Conservation (phyloP, 2,888 invertebrate genomes). For the Platycheirus rosarum region DNA sequence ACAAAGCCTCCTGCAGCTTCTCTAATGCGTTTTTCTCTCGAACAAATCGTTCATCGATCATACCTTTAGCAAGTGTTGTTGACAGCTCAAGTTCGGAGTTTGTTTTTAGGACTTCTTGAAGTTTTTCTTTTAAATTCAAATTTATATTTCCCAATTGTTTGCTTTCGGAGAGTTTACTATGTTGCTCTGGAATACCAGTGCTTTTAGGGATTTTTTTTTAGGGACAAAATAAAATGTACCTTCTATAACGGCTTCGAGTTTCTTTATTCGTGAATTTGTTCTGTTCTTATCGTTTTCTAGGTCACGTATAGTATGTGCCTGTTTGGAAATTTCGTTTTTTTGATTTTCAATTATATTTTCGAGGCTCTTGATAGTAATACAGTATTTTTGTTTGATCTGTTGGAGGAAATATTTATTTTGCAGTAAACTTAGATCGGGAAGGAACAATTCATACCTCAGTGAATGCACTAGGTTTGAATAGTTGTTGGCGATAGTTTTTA, state of each 20-base stretch:
- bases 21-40: constrained; percentile 83
- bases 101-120: constrained; percentile 75
- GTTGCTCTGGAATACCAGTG: constrained; percentile 68
- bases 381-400: constrained; percentile 83
- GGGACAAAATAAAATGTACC: constrained; percentile 54
- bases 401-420: neutral
- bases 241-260: constrained; percentile 75
- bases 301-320: constrained; percentile 75
- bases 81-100: constrained; percentile 82
- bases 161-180: constrained; percentile 60
- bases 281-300: constrained; percentile 76
- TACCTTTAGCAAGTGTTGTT: constrained; percentile 80
- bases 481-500: constrained; percentile 83
- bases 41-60: constrained; percentile 81
- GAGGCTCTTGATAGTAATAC: constrained; percentile 84
- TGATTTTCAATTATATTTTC: constrained; percentile 83
- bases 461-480: constrained; percentile 75
- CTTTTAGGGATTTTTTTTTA: neutral
- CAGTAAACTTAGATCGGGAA: neutral
- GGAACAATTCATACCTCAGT: constrained; percentile 73
- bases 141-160: constrained; percentile 77
- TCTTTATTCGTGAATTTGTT: constrained; percentile 74
- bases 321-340: constrained; percentile 75
- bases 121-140: constrained; percentile 77
- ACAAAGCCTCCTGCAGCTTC: constrained; percentile 85